Evolutionary conservation across 2,888 invertebrate species (phyloP).

Genomic region (Taenaris catops): DNA sequence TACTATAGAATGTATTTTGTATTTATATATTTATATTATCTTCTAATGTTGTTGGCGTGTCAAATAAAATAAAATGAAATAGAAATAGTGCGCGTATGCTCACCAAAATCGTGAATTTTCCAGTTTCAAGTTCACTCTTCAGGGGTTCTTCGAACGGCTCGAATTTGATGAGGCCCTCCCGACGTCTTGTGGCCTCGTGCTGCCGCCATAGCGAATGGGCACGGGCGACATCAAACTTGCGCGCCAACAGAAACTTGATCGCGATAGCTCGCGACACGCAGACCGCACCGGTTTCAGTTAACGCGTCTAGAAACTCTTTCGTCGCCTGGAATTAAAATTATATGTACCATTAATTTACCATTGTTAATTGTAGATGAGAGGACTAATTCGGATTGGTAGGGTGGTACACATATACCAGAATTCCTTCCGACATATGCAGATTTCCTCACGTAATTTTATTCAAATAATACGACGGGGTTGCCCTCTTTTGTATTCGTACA

Average conservation of each 20-base stretch:
- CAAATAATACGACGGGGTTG: too few relatives aligned
- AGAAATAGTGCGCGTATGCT: too few relatives aligned
- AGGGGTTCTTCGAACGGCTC: constrained; percentile 92
- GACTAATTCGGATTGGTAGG: too few relatives aligned
- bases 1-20: too few relatives aligned
- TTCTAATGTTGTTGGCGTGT: too few relatives aligned
- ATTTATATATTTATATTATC: too few relatives aligned
- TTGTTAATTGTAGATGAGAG: too few relatives aligned
- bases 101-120: constrained; percentile 97
- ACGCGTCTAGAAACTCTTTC: constrained; percentile 88
- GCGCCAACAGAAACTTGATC: constrained; percentile 93
- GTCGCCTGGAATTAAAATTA: constrained; percentile 82
- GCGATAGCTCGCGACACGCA: constrained; percentile 92
- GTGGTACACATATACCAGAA: too few relatives aligned
- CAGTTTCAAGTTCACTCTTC: constrained; percentile 92
- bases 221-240: constrained; percentile 95
- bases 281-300: constrained; percentile 79
- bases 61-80: too few relatives aligned
- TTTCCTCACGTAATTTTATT: too few relatives aligned
- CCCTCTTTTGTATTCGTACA: too few relatives aligned
- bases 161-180: constrained; percentile 92
- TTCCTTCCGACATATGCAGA: too few relatives aligned
- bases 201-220: constrained; percentile 95
- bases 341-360: neutral
- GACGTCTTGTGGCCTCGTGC: constrained; percentile 92